These are phyloP conservation scores for Philantomba maxwellii DNA, from an alignment of 2,113 vertebrate species.

Conservation along the genomic window DNA sequence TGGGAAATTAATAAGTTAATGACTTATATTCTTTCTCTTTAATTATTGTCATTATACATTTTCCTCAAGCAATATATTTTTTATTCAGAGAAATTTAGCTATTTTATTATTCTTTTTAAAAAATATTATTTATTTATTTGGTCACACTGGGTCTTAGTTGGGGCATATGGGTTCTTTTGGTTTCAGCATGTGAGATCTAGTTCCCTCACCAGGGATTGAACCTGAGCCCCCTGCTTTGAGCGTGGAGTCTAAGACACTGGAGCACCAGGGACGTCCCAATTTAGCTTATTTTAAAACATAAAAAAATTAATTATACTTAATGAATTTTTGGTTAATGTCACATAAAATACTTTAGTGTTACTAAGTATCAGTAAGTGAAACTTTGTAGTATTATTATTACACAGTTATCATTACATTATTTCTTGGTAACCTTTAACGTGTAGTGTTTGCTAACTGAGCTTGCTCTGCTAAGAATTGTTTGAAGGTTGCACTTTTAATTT, in stretches of 20 bases:
- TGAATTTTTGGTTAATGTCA: not conserved
- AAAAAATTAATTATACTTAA: not conserved
- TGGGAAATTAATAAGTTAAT: not conserved
- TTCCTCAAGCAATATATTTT: not conserved
- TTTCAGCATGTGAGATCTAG: not conserved
- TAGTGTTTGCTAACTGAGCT: not conserved
- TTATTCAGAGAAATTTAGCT: not conserved
- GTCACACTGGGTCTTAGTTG: not conserved
- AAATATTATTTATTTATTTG: not conserved
- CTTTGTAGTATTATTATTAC: not conserved
- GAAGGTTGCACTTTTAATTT: not conserved
- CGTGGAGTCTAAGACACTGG: rapidly evolving
- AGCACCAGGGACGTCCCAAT: not conserved
- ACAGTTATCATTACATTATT: not conserved
- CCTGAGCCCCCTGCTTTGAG: not conserved
- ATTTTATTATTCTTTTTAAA: not conserved
- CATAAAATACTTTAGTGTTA: not conserved
- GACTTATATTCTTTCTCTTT: not conserved
- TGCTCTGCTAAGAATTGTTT: not conserved
- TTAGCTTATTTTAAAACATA: constrained; percentile 9
- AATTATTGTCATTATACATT: not conserved
- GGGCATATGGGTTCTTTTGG: not conserved
- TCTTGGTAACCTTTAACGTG: not conserved
- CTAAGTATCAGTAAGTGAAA: not conserved
- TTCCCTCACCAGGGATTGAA: not conserved